Evolutionary conservation across 2,797 vertebrate genomes (phyloP), one percentile per base, ranked within the genome.

Genomic region (Crocodylus rhombifer): DNA sequence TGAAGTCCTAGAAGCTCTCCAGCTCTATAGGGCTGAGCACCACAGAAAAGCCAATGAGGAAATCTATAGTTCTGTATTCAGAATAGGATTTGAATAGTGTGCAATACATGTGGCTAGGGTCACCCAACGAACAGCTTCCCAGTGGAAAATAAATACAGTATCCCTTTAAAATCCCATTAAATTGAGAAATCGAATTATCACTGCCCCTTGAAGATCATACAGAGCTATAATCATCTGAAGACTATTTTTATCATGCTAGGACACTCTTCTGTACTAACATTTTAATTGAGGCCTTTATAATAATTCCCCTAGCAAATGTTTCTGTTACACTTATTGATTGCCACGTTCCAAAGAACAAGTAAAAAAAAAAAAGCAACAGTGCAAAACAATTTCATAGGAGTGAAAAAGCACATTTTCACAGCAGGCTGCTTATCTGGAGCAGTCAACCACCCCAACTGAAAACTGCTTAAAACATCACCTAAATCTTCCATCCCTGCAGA

Each of bases 121-220:
- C 42, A 51, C 42, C 42, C 10, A 51, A 10, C 10, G 9, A 51
- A 51, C 10, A 51, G 10, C 42, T 51, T 51, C 42, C 42, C 42
- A 3, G 42, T 51, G 42, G n/a, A 17, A 12, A 56, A 30, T 26
- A 20, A 4, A 5, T 26, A 36, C 61, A 17, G 7, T 51, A 30
- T 51, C 16, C 42, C 42, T 55, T 30, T 28, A 63, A n/a, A 56
- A 75, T 20, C 28, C 21, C 60, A 42, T 55, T 28, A 60, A 25
- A 0, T 1, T 28, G 69, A 33, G 83, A 42, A 57, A 4, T 23
- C 7, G 25, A 92, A 67, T 42, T 73, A 21, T 73, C 7, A 14
- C 36, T 62, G 25, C 23, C 56, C 13, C 56, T 67, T 0, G 0
- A 69, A 64, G 51, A 62, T 14, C n/a, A 33, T 0, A 1, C 0